Percentiles rank a stretch among this genome's conserved stretches.
phyloP scores from a whole-genome alignment of 2,797 vertebrate genomes.

The Sebastes melanostomus region DNA sequence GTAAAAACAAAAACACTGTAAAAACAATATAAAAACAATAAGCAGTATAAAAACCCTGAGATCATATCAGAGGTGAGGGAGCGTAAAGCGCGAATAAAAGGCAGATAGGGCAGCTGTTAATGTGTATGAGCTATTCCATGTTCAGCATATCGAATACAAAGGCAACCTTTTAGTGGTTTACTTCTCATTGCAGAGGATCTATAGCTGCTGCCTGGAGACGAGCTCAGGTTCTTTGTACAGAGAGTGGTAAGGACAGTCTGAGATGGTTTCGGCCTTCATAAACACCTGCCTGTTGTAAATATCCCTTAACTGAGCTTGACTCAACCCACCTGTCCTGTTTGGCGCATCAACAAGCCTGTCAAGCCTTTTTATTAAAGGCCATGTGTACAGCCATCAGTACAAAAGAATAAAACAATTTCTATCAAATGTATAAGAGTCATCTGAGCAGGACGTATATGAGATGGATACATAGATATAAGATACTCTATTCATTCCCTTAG shows the following conservation, averaged over 20 bases:
- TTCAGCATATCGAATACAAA: slow-evolving; percentile 5
- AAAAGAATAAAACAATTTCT: neutral
- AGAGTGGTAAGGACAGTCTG: neutral
- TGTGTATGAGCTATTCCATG: neutral
- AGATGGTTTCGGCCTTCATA: slow-evolving; percentile 6
- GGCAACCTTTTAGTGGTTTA: neutral
- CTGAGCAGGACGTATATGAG: neutral
- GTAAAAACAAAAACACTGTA: slow-evolving; percentile 23
- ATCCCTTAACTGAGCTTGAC: neutral
- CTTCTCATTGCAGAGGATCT: neutral
- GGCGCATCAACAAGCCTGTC: neutral
- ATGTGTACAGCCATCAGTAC: neutral
- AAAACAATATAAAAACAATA: slow-evolving; percentile 58
- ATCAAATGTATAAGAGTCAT: neutral
- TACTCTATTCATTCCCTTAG: no score
- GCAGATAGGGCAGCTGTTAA: slow-evolving; percentile 4
- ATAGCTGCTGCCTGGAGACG: slow-evolving; percentile 1
- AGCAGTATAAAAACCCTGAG: slow-evolving; percentile 40
- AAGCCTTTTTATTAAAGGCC: neutral
- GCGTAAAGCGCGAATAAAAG: slow-evolving; percentile 22
- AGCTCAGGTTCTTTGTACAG: neutral
- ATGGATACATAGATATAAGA: neutral
- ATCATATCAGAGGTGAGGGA: slow-evolving; percentile 30
- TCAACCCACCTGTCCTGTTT: neutral
- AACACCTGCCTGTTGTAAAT: slow-evolving; percentile 25